Base-by-base conservation (phyloP, 2,888 invertebrate species). In the Physocephala rufipes region DNA sequence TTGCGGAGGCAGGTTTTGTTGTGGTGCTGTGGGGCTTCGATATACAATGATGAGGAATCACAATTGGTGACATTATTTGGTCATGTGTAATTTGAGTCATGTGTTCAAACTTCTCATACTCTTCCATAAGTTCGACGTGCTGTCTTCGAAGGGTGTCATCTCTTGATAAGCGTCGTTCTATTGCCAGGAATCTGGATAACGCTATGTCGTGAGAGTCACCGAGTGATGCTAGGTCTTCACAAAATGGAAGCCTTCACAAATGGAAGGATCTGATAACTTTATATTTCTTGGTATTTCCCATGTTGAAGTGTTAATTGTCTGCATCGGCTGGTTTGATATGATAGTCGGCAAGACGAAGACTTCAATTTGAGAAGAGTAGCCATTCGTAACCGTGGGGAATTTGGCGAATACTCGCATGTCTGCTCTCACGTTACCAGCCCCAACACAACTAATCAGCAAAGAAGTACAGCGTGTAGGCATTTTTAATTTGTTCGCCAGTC, bases 101-200 rank as follows among this genome's bases (percentile, higher is more conserved):
- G 45, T 58, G 21, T 26, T 16, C 26, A 28, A 49, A 28, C 3
- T 26, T 58, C 28, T 58, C 28, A 15, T 58, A 58, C 16, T 58
- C 24, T 13, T 58, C 13, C 45, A 36, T 24, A 49, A 36, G 24
- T 15, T 9, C 55, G n/a, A 26, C 2, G 55, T 21, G 59, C 58
- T 19, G 61, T 36, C 12, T 67, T 45, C 43, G 51, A 36, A 55
- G 21, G 19, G 53, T 7, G 53, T 55, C 53, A 19, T 55, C 1
- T 13, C 28, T 66, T 73, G n/a, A n/a, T 49, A 77, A 69, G 62
- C 73, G 74, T 45, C 67, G 63, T 74, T 78, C 76, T 24, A 78
- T 51, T 12, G 70, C 26, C 13, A 73, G 19, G 67, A 79, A 77
- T 49, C 76, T 55, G 45, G 68, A 70, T 67, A 71, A 13, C 12